Evolutionary conservation across 2,113 vertebrate genomes (phyloP).

Genomic region (Xyrauchen texanus): DNA sequence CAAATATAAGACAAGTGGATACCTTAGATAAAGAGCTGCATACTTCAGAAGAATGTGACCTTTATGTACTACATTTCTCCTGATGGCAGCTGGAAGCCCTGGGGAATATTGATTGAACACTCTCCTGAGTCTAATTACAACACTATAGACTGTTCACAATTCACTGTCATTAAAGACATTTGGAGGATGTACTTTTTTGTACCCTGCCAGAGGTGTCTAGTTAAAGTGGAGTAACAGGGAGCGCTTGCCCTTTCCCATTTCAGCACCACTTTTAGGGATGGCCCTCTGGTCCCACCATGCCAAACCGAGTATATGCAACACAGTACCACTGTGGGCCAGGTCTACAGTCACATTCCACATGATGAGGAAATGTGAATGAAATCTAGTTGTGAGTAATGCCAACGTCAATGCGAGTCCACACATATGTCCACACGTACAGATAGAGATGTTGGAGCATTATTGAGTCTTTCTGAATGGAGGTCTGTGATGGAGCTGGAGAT

Average conservation of each 20-base stretch:
- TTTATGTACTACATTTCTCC: conserved; percentile 13
- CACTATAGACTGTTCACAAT: conserved; percentile 16
- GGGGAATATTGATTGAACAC: conserved; percentile 6
- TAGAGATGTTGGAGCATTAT: too few species aligned
- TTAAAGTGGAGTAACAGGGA: neutral
- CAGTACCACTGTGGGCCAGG: neutral
- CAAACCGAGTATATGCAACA: conserved; percentile 5
- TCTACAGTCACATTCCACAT: conserved; percentile 11
- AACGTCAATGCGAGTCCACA: neutral
- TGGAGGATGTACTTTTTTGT: neutral
- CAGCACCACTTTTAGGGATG: neutral
- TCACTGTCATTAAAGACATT: neutral
- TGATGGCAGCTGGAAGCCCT: neutral
- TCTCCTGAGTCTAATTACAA: conserved; percentile 18
- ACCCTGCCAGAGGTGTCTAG: neutral
- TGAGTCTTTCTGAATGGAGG: conserved; percentile 35
- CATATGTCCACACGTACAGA: neutral
- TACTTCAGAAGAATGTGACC: conserved; percentile 32
- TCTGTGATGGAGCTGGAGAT: conserved; percentile 20
- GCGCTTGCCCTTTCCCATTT: conserved; percentile 7
- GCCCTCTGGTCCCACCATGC: neutral
- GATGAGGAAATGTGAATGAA: conserved; percentile 17
- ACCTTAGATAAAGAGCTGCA: too few species aligned
- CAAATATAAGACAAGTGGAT: neutral
- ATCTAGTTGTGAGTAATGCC: conserved; percentile 9